Percentiles rank a stretch among this genome's conserved stretches.
These are phyloP conservation scores for Nebria salina DNA, from an alignment of 2,888 invertebrate species.

Conservation along the genomic window DNA sequence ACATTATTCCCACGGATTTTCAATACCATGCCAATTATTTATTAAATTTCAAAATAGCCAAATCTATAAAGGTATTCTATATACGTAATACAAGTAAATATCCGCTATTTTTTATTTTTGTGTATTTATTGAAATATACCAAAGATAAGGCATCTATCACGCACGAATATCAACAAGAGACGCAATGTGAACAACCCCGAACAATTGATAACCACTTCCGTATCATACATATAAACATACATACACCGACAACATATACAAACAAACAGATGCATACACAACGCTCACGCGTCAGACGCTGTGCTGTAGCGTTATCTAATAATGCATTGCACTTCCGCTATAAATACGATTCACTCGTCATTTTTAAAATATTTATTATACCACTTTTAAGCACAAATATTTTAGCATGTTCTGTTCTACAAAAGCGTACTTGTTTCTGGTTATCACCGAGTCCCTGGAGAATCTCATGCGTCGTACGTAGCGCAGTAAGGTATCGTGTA, in stretches of 20 bases:
- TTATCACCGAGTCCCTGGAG: background rate
- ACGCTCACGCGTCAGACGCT: conserved; percentile 15
- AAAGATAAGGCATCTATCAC: background rate
- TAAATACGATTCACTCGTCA: background rate
- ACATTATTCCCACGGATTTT: no score
- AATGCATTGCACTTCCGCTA: conserved; percentile 40
- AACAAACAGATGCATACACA: background rate
- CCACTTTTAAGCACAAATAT: conserved; percentile 11
- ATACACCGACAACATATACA: conserved; percentile 4
- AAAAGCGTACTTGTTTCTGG: conserved; percentile 8
- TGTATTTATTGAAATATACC: background rate
- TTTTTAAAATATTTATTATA: conserved; percentile 12
- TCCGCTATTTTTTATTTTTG: background rate
- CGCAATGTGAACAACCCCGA: conserved; percentile 43
- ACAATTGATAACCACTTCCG: conserved; percentile 37
- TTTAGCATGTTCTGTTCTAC: background rate
- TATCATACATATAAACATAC: conserved; percentile 9
- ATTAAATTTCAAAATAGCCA: no score
- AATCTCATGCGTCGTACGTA: background rate
- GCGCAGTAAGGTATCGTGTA: background rate
- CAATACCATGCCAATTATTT: no score
- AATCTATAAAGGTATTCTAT: no score
- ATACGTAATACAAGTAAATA: background rate
- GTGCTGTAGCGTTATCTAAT: conserved; percentile 28
- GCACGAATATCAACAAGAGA: conserved; percentile 21